Evolutionary conservation across 2,113 vertebrate genomes (phyloP).

Genomic region (Hydrolagus affinis): DNA sequence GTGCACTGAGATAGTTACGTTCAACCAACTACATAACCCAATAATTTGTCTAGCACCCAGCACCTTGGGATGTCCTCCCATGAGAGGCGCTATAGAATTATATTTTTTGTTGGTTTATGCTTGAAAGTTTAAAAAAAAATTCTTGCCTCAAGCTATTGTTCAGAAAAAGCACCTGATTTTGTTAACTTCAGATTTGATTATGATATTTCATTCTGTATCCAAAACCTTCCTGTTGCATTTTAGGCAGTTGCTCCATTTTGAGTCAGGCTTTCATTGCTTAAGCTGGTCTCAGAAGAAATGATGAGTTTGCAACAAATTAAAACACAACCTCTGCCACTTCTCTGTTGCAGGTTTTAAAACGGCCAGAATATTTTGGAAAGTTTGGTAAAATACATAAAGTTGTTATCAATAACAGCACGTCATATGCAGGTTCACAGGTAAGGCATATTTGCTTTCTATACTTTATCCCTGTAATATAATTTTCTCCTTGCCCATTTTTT

Average conservation of each 20-base stretch:
- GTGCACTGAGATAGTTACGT: too few species aligned
- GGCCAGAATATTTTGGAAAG: constrained; percentile 97
- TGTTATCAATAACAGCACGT: constrained; percentile 98
- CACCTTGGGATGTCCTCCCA: too few species aligned
- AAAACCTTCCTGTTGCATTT: neutral
- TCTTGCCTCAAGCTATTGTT: neutral
- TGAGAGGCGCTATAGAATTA: too few species aligned
- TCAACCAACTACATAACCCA: too few species aligned
- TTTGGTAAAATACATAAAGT: constrained; percentile 99
- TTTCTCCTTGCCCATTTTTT: neutral
- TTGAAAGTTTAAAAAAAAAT: too few species aligned
- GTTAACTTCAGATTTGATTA: neutral
- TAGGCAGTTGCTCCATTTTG: neutral
- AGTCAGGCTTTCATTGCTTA: neutral
- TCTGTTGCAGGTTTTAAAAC: constrained; percentile 79
- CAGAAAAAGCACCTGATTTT: too few species aligned
- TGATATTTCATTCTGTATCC: neutral
- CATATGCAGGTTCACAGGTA: constrained; percentile 98
- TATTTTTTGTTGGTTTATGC: too few species aligned
- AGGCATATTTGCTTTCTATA: constrained; percentile 36
- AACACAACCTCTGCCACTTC: neutral
- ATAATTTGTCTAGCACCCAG: too few species aligned
- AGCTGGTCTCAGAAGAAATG: neutral
- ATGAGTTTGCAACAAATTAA: too few species aligned
- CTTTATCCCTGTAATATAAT: neutral